These are phyloP conservation scores for Aplysina aerophoba DNA, from an alignment of 37 sponge, comb jelly and placozoan genomes.

Conservation along the genomic window DNA sequence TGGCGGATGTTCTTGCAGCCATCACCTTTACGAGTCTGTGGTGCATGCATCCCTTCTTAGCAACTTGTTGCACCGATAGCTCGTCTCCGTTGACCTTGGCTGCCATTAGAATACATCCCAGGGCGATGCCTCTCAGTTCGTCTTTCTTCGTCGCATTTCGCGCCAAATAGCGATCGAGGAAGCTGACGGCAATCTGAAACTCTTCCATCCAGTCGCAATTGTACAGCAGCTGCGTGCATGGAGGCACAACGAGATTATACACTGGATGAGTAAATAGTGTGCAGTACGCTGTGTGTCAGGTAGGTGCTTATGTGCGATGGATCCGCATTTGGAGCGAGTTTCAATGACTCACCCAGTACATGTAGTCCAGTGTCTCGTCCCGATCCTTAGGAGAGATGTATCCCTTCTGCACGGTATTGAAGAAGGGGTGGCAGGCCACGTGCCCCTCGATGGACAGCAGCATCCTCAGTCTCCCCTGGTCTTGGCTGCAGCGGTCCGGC, in stretches of 20 bases:
- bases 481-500: background rate
- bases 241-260: too few species aligned
- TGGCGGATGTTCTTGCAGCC: background rate
- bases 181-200: background rate
- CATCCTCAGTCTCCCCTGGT: background rate
- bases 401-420: slow-evolving; percentile 8
- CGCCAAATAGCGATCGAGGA: slow-evolving; percentile 13
- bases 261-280: too few species aligned
- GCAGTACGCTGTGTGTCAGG: background rate
- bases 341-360: background rate
- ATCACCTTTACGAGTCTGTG: background rate
- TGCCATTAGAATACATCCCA: slow-evolving; percentile 21
- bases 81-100: background rate
- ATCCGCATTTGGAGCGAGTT: too few species aligned
- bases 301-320: background rate
- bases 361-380: background rate
- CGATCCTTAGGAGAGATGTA: background rate
- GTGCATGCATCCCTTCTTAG: background rate
- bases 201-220: background rate
- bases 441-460: background rate
- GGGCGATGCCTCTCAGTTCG: background rate
- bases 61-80: background rate
- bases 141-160: background rate
- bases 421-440: slow-evolving; percentile 6
- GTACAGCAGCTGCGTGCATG: too few species aligned